These are phyloP conservation scores for Ganaspis brasiliensis DNA, from an alignment of 2,888 invertebrate genomes.

Conservation along the genomic window DNA sequence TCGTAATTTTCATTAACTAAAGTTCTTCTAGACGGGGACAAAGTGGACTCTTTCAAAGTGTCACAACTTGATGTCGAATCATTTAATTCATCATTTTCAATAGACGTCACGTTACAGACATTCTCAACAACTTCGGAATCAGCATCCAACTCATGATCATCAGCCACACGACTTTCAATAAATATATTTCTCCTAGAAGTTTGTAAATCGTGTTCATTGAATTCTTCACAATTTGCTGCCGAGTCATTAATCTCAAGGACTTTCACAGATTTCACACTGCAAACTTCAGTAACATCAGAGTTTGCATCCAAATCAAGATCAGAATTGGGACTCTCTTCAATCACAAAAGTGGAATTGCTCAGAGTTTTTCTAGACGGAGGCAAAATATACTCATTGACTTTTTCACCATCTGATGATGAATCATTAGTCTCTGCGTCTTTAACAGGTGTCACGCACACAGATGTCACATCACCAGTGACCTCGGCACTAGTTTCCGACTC, in stretches of 20 bases:
- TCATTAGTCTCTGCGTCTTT: conserved; percentile 49
- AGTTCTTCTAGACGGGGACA: conserved; percentile 63
- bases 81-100: conserved; percentile 46
- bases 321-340: not conserved
- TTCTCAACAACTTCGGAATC: conserved; percentile 60
- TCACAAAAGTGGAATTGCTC: not conserved
- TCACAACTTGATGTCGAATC: not conserved
- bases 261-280: conserved; percentile 65
- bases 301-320: conserved; percentile 19
- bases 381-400: not conserved
- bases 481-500: conserved; percentile 28
- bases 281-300: conserved; percentile 62
- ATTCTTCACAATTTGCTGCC: not conserved
- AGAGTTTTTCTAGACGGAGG: conserved; percentile 66
- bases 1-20: conserved; percentile 49
- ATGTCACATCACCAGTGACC: conserved; percentile 59
- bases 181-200: conserved; percentile 64
- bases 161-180: not conserved
- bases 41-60: not conserved
- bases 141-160: conserved; percentile 1
- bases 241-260: conserved; percentile 18
- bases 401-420: not conserved
- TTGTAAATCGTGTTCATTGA: not conserved
- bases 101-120: conserved; percentile 59
- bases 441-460: conserved; percentile 56